Percentiles rank a stretch among this genome's conserved stretches.
Evolutionary conservation across 2,113 vertebrate species (phyloP).

Genomic region (Heterochromis multidens): DNA sequence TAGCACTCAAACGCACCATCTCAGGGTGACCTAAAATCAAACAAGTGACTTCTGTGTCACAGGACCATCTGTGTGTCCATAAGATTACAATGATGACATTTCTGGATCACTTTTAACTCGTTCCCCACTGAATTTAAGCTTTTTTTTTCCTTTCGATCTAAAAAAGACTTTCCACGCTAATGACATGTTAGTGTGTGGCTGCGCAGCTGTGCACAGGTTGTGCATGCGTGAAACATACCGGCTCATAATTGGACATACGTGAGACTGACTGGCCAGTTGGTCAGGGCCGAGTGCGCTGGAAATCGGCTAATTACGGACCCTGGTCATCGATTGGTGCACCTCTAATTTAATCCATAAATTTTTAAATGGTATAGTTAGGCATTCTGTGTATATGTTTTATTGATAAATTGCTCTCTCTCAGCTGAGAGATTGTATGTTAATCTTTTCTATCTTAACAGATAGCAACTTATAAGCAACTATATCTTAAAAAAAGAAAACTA

Average conservation of each 20-base stretch:
- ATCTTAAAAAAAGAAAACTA: fast-evolving
- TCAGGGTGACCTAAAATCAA: background rate
- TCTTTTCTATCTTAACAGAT: background rate
- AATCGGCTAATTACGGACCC: background rate
- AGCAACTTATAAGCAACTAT: background rate
- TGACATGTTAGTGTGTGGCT: background rate
- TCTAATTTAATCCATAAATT: background rate
- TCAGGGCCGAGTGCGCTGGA: too few relatives aligned
- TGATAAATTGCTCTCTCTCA: background rate
- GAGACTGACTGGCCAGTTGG: too few relatives aligned
- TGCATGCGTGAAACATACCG: too few relatives aligned
- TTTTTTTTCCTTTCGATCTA: background rate
- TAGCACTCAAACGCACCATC: background rate
- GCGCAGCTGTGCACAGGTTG: too few relatives aligned
- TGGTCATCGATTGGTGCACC: background rate
- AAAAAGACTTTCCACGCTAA: background rate
- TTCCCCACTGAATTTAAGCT: background rate
- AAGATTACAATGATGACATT: background rate
- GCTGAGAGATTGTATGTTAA: fast-evolving
- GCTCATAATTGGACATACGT: too few relatives aligned
- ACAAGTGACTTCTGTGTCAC: background rate
- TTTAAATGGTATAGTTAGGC: background rate
- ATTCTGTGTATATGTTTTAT: background rate
- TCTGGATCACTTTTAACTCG: background rate
- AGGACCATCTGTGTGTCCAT: background rate